Conservation (phyloP, 1,140 invertebrate genomes). For the Oedothorax gibbosus region DNA sequence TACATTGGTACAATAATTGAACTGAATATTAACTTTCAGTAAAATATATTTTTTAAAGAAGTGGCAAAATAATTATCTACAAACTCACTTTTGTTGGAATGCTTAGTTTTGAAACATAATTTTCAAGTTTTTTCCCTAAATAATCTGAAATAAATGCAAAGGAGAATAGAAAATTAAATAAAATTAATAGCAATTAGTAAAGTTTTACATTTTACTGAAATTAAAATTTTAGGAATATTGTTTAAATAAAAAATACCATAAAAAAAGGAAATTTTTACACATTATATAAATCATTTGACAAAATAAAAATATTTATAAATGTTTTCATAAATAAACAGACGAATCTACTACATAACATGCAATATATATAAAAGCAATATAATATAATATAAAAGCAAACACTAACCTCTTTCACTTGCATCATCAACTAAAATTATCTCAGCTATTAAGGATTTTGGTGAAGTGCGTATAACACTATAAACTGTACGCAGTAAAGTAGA, state of each 20-base stretch:
- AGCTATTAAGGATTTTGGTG: conserved; percentile 68
- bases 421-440: conserved; percentile 73
- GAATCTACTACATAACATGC: too few species aligned
- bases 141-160: conserved; percentile 77
- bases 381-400: too few species aligned
- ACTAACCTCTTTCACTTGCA: conserved; percentile 69
- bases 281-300: not conserved
- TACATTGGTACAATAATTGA: not conserved
- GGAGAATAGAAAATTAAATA: not conserved
- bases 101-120: conserved; percentile 87
- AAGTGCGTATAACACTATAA: conserved; percentile 70
- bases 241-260: not conserved
- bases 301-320: not conserved
- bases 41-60: not conserved
- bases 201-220: not conserved
- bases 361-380: not conserved
- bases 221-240: not conserved
- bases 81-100: conserved; percentile 76
- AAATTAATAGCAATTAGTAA: not conserved
- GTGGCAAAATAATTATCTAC: not conserved
- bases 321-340: too few species aligned
- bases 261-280: not conserved
- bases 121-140: conserved; percentile 87
- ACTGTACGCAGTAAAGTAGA: conserved; percentile 70
- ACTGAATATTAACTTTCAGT: not conserved